Conservation (phyloP, 2,888 invertebrate species). For the Urechis unicinctus region DNA sequence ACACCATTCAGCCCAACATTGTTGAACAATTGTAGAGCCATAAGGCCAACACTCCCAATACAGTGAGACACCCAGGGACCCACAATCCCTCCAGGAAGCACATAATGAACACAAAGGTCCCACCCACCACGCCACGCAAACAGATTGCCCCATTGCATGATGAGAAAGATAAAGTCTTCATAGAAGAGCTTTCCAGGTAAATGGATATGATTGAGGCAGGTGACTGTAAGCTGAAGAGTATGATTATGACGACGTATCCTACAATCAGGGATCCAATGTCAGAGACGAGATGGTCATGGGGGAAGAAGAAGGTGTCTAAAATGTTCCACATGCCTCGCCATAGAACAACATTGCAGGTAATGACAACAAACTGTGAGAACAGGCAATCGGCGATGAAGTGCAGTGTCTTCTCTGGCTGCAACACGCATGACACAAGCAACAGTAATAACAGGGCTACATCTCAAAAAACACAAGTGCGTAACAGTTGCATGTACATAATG, state of each 20-base stretch:
- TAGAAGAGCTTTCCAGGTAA: conserved; percentile 16
- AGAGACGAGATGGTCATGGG: too few relatives aligned
- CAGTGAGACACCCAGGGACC: conserved; percentile 22
- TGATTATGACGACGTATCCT: conserved; percentile 8
- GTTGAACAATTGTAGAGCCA: conserved; percentile 19
- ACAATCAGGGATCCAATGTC: too few relatives aligned
- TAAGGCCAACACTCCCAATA: conserved; percentile 18
- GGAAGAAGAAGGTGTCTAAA: conserved; percentile 17
- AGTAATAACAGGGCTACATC: too few relatives aligned
- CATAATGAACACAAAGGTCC: conserved; percentile 18
- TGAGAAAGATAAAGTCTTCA: conserved; percentile 18
- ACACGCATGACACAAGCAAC: background rate
- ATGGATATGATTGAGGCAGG: conserved; percentile 8
- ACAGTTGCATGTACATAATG: too few relatives aligned
- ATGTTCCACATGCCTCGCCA: conserved; percentile 26
- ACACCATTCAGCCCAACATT: conserved; percentile 23
- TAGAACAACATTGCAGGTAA: conserved; percentile 15
- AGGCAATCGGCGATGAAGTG: conserved; percentile 16
- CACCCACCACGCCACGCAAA: conserved; percentile 24
- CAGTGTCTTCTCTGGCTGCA: conserved; percentile 13
- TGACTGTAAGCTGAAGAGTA: conserved; percentile 8
- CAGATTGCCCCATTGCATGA: conserved; percentile 20
- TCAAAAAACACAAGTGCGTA: too few relatives aligned
- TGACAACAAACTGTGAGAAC: conserved; percentile 22
- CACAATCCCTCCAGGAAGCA: conserved; percentile 17